Base-by-base conservation (phyloP, 2,113 vertebrate species). In the Heliornis fulica region DNA sequence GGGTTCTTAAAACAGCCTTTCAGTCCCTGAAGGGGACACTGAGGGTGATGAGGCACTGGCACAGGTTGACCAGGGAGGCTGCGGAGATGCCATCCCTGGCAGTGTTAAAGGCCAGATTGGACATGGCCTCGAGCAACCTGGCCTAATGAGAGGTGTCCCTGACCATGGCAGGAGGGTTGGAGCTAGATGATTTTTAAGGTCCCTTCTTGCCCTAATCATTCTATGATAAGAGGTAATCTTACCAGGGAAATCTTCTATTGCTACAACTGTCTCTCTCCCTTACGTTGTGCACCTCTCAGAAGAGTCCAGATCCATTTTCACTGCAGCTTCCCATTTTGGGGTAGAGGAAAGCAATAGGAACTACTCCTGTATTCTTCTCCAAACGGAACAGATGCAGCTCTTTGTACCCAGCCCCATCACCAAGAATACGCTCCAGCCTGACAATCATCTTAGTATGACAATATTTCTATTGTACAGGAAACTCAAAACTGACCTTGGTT, bases 211-310 rank as follows among this genome's bases (percentile, higher is more conserved):
- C n/a, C n/a, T n/a, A n/a, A n/a, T n/a, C n/a, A n/a, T n/a, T n/a
- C n/a, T n/a, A n/a, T n/a, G n/a, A n/a, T n/a, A n/a, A n/a, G n/a
- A n/a, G n/a, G n/a, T n/a, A 12, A 6, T 29, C 79, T 83, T 18
- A 15, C 29, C 10, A 68, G 43, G 26, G 12, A 85, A 38, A 34
- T 11, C 74, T 59, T 57, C 64, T 41, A 34, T 4, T 25, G 9
- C 41, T 89, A 31, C 28, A 69, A 7, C 29, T 46, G 61, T 29
- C 50, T 45, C n/a, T 26, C 69, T 60, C 20, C 25, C 46, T 72
- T 16, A n/a, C 0, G 0, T 10, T 26, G n/a, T n/a, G 19, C 45
- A 45, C 18, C 11, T 38, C 51, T 38, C 17, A 56, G 29, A 75
- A 51, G 18, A 64, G 25, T 15, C 22, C 7, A 1, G 3, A 38